These are phyloP conservation scores for Chloroceryle amazona DNA, from an alignment of 2,797 vertebrate genomes.

Conservation along the genomic window DNA sequence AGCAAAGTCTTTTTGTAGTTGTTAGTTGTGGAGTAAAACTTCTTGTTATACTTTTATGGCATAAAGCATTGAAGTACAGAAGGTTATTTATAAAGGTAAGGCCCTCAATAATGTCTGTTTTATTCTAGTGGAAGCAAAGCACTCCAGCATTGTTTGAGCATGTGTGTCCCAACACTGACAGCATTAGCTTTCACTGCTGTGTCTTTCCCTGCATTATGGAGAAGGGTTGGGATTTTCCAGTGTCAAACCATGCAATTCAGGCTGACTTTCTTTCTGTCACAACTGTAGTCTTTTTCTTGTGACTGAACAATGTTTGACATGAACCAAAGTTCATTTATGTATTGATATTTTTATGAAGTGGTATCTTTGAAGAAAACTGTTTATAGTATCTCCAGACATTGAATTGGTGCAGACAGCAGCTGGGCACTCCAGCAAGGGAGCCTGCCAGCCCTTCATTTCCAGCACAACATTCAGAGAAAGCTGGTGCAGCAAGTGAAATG, in stretches of 20 bases:
- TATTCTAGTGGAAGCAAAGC: not conserved
- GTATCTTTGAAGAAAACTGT: not conserved
- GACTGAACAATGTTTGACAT: not conserved
- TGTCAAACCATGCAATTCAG: not conserved
- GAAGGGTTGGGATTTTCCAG: not conserved
- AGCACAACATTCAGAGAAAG: not conserved
- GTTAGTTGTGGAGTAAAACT: not conserved
- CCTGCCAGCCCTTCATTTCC: conserved; percentile 13
- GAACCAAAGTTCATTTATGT: not conserved
- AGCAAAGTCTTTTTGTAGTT: not conserved
- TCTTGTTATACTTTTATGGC: not conserved
- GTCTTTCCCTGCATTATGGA: not conserved
- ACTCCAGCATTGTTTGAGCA: not conserved
- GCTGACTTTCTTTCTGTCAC: not conserved
- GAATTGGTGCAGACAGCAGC: not conserved
- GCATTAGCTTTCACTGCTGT: not conserved
- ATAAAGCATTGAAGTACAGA: not conserved
- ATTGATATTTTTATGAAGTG: not conserved
- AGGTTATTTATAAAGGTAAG: not conserved
- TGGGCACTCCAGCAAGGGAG: not conserved
- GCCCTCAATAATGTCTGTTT: not conserved
- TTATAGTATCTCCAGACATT: not conserved
- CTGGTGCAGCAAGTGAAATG: conserved; percentile 4
- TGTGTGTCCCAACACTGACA: not conserved
- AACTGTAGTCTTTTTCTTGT: not conserved